These are phyloP conservation scores for Spongilla lacustris DNA, from an alignment of 37 sponge, comb jelly and placozoan genomes.

Conservation along the genomic window DNA sequence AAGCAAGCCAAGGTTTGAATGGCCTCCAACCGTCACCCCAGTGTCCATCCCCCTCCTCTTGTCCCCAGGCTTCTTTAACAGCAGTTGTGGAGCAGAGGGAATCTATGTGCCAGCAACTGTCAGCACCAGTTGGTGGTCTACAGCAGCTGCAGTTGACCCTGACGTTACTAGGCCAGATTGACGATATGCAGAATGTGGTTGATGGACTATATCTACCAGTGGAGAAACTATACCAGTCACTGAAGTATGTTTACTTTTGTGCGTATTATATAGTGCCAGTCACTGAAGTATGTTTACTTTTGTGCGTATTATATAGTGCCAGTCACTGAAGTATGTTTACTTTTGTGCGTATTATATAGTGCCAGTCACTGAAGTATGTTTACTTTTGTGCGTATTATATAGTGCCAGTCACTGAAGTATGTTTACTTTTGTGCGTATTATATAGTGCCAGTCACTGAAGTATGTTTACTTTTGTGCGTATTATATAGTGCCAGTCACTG, in stretches of 20 bases:
- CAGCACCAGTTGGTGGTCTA: constrained; percentile 55
- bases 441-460: too few relatives aligned
- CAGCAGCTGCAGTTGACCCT: constrained; percentile 61
- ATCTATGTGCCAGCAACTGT: constrained; percentile 49
- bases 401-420: too few relatives aligned
- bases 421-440: too few relatives aligned
- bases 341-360: too few relatives aligned
- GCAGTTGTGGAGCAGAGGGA: constrained; percentile 59
- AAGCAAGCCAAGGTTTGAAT: constrained; percentile 69
- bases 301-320: too few relatives aligned
- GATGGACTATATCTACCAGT: constrained; percentile 79
- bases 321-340: too few relatives aligned
- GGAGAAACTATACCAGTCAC: constrained; percentile 68
- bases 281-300: too few relatives aligned
- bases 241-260: constrained; percentile 48
- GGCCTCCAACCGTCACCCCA: background rate
- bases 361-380: too few relatives aligned
- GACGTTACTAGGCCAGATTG: constrained; percentile 67
- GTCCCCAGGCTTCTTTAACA: constrained; percentile 44
- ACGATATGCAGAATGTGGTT: constrained; percentile 75
- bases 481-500: too few relatives aligned
- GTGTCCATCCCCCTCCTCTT: background rate
- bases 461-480: too few relatives aligned
- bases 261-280: too few relatives aligned
- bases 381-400: too few relatives aligned